Percentiles rank a stretch among this genome's conserved stretches.
These are phyloP conservation scores for Lacerta bilineata DNA, from an alignment of 2,797 vertebrate genomes.

Conservation along the genomic window DNA sequence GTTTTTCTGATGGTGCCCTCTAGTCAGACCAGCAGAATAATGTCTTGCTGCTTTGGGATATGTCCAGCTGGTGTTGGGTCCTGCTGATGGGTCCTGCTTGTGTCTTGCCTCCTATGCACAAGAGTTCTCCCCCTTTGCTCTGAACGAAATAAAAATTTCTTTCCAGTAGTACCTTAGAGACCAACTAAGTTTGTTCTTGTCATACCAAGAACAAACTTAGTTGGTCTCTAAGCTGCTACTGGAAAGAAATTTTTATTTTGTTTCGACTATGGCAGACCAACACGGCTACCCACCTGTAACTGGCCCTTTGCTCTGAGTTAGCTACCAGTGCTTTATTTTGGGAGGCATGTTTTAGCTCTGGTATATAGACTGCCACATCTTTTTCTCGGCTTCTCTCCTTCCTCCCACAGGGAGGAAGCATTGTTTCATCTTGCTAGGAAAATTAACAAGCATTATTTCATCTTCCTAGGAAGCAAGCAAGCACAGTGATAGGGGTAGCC, in stretches of 20 bases:
- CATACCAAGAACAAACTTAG: no score
- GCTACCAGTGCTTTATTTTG: background rate
- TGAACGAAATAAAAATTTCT: no score
- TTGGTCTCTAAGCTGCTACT: no score
- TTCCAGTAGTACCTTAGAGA: no score
- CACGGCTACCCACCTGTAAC: no score
- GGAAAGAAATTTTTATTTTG: no score
- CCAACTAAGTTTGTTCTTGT: no score
- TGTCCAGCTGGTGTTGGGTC: background rate
- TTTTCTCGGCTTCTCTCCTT: background rate
- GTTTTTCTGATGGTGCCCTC: no score
- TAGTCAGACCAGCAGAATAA: background rate
- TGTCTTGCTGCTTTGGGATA: background rate
- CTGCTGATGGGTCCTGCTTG: background rate
- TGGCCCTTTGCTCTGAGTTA: background rate
- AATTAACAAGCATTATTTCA: background rate
- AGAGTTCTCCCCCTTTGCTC: background rate
- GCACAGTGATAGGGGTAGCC: constrained; percentile 91
- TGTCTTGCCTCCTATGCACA: background rate
- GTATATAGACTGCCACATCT: background rate
- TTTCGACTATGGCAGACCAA: no score
- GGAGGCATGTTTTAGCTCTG: background rate
- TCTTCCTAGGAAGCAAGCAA: constrained; percentile 84
- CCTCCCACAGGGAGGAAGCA: background rate
- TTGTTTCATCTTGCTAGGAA: constrained; percentile 75